These are phyloP conservation scores for Stenolophus ochropezus DNA, from an alignment of 2,888 invertebrate species.

Conservation along the genomic window DNA sequence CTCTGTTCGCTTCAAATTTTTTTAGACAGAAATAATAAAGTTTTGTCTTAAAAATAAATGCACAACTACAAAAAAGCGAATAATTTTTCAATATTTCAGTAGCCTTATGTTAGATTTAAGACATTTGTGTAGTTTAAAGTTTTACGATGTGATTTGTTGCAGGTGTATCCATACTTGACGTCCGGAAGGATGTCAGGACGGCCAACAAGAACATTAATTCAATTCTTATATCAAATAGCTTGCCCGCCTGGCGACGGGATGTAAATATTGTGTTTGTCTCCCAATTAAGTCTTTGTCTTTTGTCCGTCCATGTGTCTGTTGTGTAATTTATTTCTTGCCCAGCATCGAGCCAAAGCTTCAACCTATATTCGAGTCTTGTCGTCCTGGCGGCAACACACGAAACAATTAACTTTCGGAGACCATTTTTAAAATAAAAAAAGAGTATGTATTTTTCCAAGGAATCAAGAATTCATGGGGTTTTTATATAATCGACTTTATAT, in stretches of 20 bases:
- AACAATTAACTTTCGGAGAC: conserved; percentile 6
- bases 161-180: conserved; percentile 75
- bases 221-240: conserved; percentile 72
- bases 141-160: background rate
- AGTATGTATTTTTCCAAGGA: conserved; percentile 61
- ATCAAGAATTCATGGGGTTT: conserved; percentile 64
- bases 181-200: conserved; percentile 75
- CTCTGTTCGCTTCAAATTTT: no score
- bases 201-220: conserved; percentile 74
- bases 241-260: conserved; percentile 67
- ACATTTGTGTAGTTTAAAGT: no score
- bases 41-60: no score
- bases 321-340: conserved; percentile 40
- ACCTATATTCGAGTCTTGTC: conserved; percentile 1
- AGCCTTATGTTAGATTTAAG: no score
- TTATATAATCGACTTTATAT: conserved; percentile 54
- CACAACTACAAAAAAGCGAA: no score
- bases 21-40: no score
- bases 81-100: no score
- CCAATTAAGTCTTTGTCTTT: conserved; percentile 4
- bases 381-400: background rate
- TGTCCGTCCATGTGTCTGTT: background rate
- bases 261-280: conserved; percentile 12
- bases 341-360: conserved; percentile 26
- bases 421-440: conserved; percentile 46